phyloP scores from a whole-genome alignment of 2,797 vertebrate species.

The Hemibagrus guttatus region DNA sequence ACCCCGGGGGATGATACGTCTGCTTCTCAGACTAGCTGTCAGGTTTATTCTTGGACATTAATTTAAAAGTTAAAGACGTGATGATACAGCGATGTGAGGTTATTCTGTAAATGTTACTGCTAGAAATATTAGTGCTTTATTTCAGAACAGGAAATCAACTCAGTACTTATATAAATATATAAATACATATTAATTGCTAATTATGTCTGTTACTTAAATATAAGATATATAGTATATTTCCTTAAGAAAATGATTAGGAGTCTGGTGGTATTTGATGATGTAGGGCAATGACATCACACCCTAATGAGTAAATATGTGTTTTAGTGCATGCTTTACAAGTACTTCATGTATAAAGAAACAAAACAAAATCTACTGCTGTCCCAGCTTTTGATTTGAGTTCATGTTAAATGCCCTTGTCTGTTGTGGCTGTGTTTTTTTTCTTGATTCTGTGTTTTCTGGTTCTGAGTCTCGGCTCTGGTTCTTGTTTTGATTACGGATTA shows the following conservation, averaged over 20 bases:
- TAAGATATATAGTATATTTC: neutral
- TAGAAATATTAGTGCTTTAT: neutral
- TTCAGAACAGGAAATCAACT: neutral
- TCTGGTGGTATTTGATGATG: neutral
- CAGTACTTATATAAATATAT: neutral
- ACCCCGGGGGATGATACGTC: neutral
- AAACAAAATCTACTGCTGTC: neutral
- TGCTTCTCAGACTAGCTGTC: neutral
- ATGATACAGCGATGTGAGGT: neutral
- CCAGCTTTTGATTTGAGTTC: neutral
- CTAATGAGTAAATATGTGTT: neutral
- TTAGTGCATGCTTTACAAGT: neutral
- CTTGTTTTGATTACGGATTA: neutral
- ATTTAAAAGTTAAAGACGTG: neutral
- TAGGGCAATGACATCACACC: neutral
- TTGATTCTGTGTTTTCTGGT: neutral
- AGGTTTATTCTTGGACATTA: constrained; percentile 6
- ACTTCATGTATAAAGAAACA: neutral
- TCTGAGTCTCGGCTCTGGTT: neutral
- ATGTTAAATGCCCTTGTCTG: neutral
- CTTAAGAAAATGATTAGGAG: neutral
- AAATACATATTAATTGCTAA: neutral
- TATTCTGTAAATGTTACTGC: neutral
- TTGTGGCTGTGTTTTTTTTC: neutral
- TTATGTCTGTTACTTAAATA: neutral